Percentiles rank a stretch among this genome's conserved stretches.
Conservation (phyloP, 2,888 invertebrate species). For the Morpho helenor region DNA sequence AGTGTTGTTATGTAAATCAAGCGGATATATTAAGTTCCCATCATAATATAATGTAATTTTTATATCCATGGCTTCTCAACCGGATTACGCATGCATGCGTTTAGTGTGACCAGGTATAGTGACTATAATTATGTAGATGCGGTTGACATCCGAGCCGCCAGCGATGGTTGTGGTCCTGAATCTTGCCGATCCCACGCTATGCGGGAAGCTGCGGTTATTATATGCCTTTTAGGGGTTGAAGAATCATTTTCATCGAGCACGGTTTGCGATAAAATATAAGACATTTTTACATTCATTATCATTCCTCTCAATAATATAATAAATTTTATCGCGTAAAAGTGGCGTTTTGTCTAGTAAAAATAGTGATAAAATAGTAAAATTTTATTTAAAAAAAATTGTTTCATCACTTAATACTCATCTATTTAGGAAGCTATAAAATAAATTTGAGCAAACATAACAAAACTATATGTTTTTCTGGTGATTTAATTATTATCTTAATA, state of each 20-base stretch:
- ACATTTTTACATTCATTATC: no score
- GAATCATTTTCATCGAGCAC: neutral
- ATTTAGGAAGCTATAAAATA: no score
- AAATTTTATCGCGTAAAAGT: no score
- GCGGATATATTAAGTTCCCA: conserved; percentile 15
- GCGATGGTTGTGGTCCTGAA: conserved; percentile 40
- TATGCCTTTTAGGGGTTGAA: conserved; percentile 11
- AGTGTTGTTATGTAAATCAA: conserved; percentile 14
- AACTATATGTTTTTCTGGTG: no score
- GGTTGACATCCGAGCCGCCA: conserved; percentile 63
- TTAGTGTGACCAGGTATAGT: conserved; percentile 45
- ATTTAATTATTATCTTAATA: no score
- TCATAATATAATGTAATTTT: conserved; percentile 12
- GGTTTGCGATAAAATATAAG: no score
- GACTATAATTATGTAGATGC: conserved; percentile 52
- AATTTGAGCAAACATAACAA: no score
- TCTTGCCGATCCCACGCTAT: conserved; percentile 53
- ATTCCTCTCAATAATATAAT: no score
- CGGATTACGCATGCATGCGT: conserved; percentile 37
- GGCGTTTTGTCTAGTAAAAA: no score
- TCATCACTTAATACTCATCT: no score
- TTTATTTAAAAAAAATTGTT: neutral
- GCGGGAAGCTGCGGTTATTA: conserved; percentile 57
- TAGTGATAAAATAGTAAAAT: no score
- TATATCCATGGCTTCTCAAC: conserved; percentile 34